Base-by-base conservation (phyloP, 2,888 invertebrate species). In the Cheiracanthium punctorium region DNA sequence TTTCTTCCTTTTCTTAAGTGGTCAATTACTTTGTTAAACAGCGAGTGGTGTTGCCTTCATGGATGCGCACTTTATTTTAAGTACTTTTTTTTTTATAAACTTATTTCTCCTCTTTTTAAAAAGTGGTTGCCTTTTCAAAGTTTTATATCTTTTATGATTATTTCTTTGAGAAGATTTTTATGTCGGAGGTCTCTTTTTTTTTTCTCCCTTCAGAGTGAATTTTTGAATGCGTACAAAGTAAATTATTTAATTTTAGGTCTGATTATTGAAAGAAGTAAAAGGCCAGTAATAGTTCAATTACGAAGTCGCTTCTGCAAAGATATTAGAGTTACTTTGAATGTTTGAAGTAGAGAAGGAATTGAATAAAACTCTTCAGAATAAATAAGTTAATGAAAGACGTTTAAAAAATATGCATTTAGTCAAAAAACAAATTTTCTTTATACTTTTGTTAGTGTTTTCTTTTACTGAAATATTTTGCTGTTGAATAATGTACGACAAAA, bases 131-230 rank as follows among this genome's bases (percentile, higher is more conserved):
- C 37, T 77, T 67, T 73, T 84, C 33, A 77, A 67, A 71, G 72
- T 77, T 77, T 82, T 77, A 72, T 84, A 48, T 77, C 77, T 82
- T 82, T 82, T 70, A 81, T 73, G 74, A 74, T 74, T 81, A 52
- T 77, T 84, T 73, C 71, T 58, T 76, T 71, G 76, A 71, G 77
- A 76, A 69, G 32, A 24, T 43, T 77, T 77, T 65, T 76, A 71
- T 58, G 29, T 30, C 43, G 1, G 5, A 17, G n/a, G 10, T 67
- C 74, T n/a, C n/a, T n/a, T n/a, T n/a, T n/a, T n/a, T 65, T 77
- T 82, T 70, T 41, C 12, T 48, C 17, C n/a, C n/a, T 64, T 72
- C 24, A n/a, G 70, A 20, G 30, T 14, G 72, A 17, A 48, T 2
- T 14, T 48, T 14, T 48, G 17, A 48, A 2, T 48, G 48, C 52